These are phyloP conservation scores for Chelonoidis abingdonii DNA, from an alignment of 2,113 vertebrate species.

Conservation along the genomic window DNA sequence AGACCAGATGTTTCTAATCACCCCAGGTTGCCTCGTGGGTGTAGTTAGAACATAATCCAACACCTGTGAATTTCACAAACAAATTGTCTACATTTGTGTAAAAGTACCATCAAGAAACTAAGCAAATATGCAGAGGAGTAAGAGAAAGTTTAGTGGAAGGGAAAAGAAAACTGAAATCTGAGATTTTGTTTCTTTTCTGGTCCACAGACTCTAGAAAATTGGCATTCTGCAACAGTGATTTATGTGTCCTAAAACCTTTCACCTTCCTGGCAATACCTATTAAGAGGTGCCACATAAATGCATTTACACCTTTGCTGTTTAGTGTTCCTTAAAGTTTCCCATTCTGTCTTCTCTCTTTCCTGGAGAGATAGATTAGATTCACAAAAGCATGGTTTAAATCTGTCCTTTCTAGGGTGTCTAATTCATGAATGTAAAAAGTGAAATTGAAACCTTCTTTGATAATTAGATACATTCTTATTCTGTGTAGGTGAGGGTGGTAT, in stretches of 20 bases:
- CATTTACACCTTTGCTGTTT: slow-evolving; percentile 19
- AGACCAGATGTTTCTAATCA: fast-evolving
- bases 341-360: slow-evolving; percentile 16
- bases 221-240: slow-evolving; percentile 44
- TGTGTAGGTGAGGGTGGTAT: not conserved
- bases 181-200: slow-evolving; percentile 30
- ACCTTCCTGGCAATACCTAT: not conserved
- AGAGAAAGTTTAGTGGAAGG: not conserved
- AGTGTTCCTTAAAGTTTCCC: not conserved
- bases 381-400: not conserved
- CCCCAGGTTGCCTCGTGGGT: not conserved
- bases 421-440: slow-evolving; percentile 22
- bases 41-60: not conserved
- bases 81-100: slow-evolving; percentile 2
- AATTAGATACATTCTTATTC: not conserved
- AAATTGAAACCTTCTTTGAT: slow-evolving; percentile 27
- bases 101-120: not conserved
- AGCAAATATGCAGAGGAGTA: fast-evolving
- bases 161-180: slow-evolving; percentile 33
- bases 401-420: slow-evolving; percentile 7
- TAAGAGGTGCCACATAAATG: slow-evolving; percentile 37
- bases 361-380: not conserved
- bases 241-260: slow-evolving; percentile 8
- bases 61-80: not conserved
- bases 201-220: not conserved